Evolutionary conservation across 2,888 invertebrate species (phyloP).

Genomic region (Biston stratarius): DNA sequence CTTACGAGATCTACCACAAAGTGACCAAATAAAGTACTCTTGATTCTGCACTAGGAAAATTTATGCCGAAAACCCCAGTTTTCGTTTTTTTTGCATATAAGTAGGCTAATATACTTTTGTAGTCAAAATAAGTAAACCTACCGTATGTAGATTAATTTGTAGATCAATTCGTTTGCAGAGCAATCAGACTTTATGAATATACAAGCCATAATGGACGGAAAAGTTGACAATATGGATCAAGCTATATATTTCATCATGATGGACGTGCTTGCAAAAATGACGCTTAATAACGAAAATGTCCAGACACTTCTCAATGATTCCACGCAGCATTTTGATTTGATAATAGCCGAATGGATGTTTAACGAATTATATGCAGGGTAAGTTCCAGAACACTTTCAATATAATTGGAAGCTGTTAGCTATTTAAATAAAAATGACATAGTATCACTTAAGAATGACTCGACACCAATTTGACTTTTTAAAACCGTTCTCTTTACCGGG

Average conservation of each 20-base stretch:
- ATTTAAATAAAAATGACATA: no score
- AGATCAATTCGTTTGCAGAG: slow-evolving; percentile 20
- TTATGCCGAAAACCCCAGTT: no score
- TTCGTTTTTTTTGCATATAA: no score
- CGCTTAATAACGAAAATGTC: slow-evolving; percentile 42
- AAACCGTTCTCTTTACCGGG: no score
- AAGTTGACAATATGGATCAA: slow-evolving; percentile 16
- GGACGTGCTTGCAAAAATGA: slow-evolving; percentile 30
- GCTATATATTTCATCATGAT: slow-evolving; percentile 31
- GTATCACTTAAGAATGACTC: no score
- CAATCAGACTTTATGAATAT: slow-evolving; percentile 29
- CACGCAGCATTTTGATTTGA: slow-evolving; percentile 54
- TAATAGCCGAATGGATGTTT: slow-evolving; percentile 59
- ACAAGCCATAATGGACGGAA: slow-evolving; percentile 43
- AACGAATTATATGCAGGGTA: slow-evolving; percentile 54
- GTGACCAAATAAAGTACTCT: no score
- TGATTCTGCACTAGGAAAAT: no score
- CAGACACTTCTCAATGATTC: slow-evolving; percentile 52
- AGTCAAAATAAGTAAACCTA: no score
- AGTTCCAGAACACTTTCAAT: slow-evolving; percentile 8
- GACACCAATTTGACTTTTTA: no score
- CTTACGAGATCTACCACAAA: no score
- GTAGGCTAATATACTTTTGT: no score
- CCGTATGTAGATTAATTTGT: background rate
- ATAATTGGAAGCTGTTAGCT: background rate